phyloP scores from a whole-genome alignment of 2,888 invertebrate genomes.

The Acleris cristana region DNA sequence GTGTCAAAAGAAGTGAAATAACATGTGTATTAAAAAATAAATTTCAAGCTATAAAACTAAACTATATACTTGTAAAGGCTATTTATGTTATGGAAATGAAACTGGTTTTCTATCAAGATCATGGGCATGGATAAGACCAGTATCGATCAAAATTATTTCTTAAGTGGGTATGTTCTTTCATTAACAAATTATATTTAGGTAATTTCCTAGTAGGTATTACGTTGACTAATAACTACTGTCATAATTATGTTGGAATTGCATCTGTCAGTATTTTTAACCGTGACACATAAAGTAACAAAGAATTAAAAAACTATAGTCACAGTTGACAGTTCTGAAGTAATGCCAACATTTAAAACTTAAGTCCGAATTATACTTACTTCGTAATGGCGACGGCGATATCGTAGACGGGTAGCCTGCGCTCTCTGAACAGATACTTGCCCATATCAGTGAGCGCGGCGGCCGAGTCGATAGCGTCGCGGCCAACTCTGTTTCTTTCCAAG shows the following conservation, averaged over 20 bases:
- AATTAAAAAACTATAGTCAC: background rate
- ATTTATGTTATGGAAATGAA: constrained; percentile 24
- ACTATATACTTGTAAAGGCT: background rate
- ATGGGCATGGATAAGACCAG: constrained; percentile 33
- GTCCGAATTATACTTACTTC: constrained; percentile 87
- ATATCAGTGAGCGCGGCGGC: constrained; percentile 97
- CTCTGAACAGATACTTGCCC: constrained; percentile 98
- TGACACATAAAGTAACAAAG: too few species aligned
- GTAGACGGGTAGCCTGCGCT: constrained; percentile 96
- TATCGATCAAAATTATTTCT: background rate
- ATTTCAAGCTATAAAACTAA: constrained; percentile 6
- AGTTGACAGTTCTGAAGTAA: constrained; percentile 13
- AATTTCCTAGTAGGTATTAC: too few species aligned
- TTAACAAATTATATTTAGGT: too few species aligned
- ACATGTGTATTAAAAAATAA: constrained; percentile 38
- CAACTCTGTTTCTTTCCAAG: constrained; percentile 95
- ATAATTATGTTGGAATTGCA: too few species aligned
- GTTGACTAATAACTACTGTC: too few species aligned
- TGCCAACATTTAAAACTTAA: constrained; percentile 12
- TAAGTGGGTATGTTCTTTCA: too few species aligned
- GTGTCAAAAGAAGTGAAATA: constrained; percentile 40
- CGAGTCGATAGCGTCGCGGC: constrained; percentile 96
- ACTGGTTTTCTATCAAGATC: constrained; percentile 44
- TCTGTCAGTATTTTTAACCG: too few species aligned
- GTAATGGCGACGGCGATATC: constrained; percentile 98